Evolutionary conservation across 2,888 invertebrate species (phyloP).

Genomic region (Drepanosiphum platanoidis): DNA sequence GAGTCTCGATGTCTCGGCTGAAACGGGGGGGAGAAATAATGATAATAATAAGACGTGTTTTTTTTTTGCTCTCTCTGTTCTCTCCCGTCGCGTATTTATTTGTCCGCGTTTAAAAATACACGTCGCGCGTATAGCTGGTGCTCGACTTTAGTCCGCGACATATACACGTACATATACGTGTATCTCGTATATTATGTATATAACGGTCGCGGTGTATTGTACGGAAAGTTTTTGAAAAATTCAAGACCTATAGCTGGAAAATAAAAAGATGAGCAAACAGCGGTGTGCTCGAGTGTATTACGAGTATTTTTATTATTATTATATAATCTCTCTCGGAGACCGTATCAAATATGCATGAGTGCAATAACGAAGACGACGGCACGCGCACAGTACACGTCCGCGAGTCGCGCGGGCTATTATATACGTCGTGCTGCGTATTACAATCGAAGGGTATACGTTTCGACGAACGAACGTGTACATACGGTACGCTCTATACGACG

Average conservation of each 20-base stretch:
- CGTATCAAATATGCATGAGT: constrained; percentile 38
- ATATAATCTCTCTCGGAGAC: constrained; percentile 9
- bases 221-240: constrained; percentile 34
- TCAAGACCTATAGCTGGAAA: constrained; percentile 2
- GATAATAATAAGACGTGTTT: constrained; percentile 5
- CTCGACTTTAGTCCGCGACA: neutral
- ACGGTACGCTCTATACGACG: neutral
- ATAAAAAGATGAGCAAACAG: constrained; percentile 33
- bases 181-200: too few species aligned
- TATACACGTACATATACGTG: too few species aligned
- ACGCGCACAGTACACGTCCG: too few species aligned
- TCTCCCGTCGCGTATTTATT: neutral
- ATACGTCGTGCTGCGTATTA: neutral
- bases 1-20: neutral
- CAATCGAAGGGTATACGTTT: neutral
- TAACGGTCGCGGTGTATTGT: neutral
- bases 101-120: constrained; percentile 7
- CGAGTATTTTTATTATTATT: too few species aligned
- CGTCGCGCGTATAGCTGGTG: neutral
- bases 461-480: neutral
- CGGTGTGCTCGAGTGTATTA: neutral
- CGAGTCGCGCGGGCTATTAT: neutral
- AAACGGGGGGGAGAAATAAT: neutral
- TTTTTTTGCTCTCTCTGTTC: neutral
- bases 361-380: constrained; percentile 2